phyloP scores from a whole-genome alignment of 2,888 invertebrate genomes.

The Rambutsinella grinnellia region DNA sequence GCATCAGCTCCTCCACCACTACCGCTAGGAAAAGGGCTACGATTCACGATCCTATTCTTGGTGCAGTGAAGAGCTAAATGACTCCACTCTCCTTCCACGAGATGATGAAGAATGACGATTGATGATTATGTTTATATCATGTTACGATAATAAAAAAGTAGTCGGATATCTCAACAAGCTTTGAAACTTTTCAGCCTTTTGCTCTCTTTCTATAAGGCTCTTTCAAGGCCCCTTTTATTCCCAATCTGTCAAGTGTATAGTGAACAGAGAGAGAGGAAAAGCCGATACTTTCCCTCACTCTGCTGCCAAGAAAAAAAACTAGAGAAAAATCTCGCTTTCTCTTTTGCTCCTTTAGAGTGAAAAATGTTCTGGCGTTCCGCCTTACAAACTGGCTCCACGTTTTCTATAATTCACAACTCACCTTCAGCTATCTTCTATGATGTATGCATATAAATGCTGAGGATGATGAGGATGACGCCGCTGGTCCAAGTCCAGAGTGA shows the following conservation, averaged over 20 bases:
- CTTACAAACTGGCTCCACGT: neutral
- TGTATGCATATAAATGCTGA: neutral
- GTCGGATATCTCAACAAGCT: too few species aligned
- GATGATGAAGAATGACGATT: neutral
- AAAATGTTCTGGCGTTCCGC: neutral
- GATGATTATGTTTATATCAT: neutral
- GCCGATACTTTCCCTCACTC: neutral
- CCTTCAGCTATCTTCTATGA: too few species aligned
- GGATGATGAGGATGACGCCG: neutral
- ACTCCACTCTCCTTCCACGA: neutral
- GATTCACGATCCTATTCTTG: neutral
- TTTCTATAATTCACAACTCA: neutral
- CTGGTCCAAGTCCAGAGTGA: too few species aligned
- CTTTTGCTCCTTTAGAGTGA: neutral
- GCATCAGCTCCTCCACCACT: too few species aligned
- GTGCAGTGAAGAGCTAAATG: too few species aligned
- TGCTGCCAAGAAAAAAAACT: neutral
- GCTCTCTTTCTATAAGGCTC: conserved; percentile 7
- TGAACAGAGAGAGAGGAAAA: neutral
- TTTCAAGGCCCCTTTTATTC: neutral
- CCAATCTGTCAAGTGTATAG: neutral
- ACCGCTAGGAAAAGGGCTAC: neutral
- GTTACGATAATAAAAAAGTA: neutral
- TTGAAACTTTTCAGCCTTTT: neutral
- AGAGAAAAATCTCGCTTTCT: neutral